phyloP scores from a whole-genome alignment of 64 coral and sea anemone species.

The Acropora tenuis region DNA sequence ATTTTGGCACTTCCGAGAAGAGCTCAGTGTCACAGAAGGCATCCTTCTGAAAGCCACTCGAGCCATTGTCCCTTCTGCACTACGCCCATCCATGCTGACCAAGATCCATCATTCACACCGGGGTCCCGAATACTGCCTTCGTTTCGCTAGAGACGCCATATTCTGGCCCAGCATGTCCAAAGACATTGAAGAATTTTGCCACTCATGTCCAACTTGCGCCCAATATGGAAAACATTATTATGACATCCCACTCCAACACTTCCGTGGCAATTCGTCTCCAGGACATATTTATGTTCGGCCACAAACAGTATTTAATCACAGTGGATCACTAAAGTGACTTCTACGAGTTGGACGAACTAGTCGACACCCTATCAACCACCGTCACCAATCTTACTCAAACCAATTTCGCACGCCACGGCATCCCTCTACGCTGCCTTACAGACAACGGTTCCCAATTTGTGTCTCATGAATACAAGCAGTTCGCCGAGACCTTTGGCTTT shows the following conservation, averaged over 20 bases:
- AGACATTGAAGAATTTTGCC: conserved; percentile 12
- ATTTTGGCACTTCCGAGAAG: conserved; percentile 51
- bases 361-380: conserved; percentile 44
- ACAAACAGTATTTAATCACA: conserved; percentile 42
- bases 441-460: conserved; percentile 58
- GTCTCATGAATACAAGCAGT: conserved; percentile 15
- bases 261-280: conserved; percentile 11
- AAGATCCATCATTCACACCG: conserved; percentile 36
- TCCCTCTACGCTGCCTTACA: conserved; percentile 18
- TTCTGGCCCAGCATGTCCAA: conserved; percentile 45
- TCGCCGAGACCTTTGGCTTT: conserved; percentile 40
- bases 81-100: conserved; percentile 13
- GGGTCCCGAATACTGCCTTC: conserved; percentile 53
- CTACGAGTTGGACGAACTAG: conserved; percentile 45
- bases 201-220: conserved; percentile 32
- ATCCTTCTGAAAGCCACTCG: conserved; percentile 16
- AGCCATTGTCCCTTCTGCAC: conserved; percentile 33
- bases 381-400: conserved; percentile 48
- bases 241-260: conserved; percentile 25
- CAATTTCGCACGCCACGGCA: conserved; percentile 29
- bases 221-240: conserved; percentile 47
- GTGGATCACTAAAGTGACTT: conserved; percentile 49
- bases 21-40: conserved; percentile 41
- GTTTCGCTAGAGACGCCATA: conserved; percentile 43
- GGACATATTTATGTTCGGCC: conserved; percentile 1